A percentile compares a stretch with the other conserved stretches of the same genome.
phyloP scores from a whole-genome alignment of 2,797 vertebrate species.

The Limnodromus scolopaceus region DNA sequence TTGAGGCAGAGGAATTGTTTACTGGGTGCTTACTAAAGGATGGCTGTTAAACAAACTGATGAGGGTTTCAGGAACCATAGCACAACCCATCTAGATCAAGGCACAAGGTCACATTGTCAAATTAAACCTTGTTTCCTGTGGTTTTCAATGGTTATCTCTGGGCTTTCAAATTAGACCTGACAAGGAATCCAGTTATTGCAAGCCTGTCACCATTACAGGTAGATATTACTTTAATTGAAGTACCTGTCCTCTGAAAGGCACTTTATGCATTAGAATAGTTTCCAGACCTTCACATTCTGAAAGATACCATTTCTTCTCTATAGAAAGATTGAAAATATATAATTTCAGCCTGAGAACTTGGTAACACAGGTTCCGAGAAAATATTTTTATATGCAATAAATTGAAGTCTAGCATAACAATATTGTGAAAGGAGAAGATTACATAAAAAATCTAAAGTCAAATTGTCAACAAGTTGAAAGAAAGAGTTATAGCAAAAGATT shows the following conservation, averaged over 20 bases:
- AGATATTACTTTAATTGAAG: not conserved
- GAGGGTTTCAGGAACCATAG: not conserved
- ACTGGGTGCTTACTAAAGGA: not conserved
- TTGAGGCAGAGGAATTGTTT: not conserved
- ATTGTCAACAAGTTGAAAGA: not conserved
- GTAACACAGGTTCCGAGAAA: not conserved
- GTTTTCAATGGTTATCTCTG: not conserved
- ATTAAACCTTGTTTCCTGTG: not conserved
- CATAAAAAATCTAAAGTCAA: not conserved
- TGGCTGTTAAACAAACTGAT: not conserved
- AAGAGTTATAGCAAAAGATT: not conserved
- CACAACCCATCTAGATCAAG: not conserved
- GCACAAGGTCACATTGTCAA: not conserved
- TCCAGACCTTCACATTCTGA: not conserved
- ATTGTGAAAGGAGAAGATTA: not conserved
- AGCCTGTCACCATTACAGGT: not conserved
- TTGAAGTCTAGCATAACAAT: not conserved
- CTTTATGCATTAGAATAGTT: not conserved
- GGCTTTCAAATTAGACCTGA: not conserved
- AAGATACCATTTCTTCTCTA: not conserved
- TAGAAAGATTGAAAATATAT: not conserved
- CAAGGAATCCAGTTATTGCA: not conserved
- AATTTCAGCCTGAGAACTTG: not conserved
- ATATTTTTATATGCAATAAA: not conserved
- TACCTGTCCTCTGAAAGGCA: not conserved